phyloP scores from a whole-genome alignment of 2,888 invertebrate genomes.

The Pheosia gnoma region DNA sequence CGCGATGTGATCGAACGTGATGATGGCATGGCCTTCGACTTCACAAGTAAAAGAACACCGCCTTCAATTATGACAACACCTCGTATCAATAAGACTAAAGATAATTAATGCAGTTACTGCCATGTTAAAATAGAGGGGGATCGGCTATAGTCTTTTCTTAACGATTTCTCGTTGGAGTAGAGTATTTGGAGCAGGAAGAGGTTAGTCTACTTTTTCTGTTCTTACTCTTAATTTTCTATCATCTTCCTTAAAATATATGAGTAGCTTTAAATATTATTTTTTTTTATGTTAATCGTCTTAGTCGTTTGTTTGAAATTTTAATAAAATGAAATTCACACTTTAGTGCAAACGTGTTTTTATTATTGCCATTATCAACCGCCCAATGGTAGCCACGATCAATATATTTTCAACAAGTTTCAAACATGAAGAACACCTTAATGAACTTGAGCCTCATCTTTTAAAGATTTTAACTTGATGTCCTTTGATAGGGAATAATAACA shows the following conservation, averaged over 20 bases:
- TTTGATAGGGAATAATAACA: constrained; percentile 66
- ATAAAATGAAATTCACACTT: background rate
- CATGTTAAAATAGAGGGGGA: no score
- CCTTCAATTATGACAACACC: constrained; percentile 2
- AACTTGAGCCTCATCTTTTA: constrained; percentile 34
- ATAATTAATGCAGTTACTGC: background rate
- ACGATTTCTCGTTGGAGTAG: no score
- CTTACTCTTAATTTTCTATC: no score
- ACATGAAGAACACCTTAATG: no score
- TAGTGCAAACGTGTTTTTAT: background rate
- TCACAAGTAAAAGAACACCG: constrained; percentile 21
- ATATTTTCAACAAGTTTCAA: constrained; percentile 1
- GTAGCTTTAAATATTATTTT: no score
- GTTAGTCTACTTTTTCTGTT: no score
- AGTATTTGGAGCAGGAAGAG: no score
- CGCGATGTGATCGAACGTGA: constrained; percentile 65
- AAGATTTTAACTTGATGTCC: constrained; percentile 65
- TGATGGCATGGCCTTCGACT: constrained; percentile 48
- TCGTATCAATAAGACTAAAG: background rate
- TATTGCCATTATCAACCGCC: background rate
- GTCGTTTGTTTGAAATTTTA: no score
- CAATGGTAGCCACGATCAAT: background rate
- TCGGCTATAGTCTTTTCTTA: no score
- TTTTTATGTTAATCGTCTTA: no score
- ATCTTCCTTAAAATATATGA: no score